A percentile compares a stretch with the other conserved stretches of the same genome.
Conservation (phyloP, 2,797 vertebrate genomes). For the Cossypha caffra region DNA sequence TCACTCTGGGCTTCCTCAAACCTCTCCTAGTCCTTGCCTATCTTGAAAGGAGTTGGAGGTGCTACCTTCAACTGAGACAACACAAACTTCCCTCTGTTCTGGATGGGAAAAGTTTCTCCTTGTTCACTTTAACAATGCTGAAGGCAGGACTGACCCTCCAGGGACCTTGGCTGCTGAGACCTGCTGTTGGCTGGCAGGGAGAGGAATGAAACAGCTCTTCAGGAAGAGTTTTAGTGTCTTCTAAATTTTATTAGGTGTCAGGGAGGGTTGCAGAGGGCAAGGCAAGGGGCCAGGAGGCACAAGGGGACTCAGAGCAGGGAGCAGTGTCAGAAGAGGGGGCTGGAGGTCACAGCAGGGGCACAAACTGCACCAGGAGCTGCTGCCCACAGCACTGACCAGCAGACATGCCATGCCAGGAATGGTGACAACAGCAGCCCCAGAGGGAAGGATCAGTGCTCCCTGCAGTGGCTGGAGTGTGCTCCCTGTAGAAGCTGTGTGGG, state of each 20-base stretch:
- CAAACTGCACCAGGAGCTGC: background rate
- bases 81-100: background rate
- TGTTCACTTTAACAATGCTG: background rate
- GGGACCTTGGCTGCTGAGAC: background rate
- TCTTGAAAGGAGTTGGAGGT: background rate
- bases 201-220: background rate
- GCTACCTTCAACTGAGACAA: background rate
- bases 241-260: background rate
- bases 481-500: background rate
- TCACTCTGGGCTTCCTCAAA: background rate
- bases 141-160: background rate
- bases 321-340: background rate
- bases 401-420: rapidly evolving
- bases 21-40: background rate
- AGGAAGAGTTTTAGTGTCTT: background rate
- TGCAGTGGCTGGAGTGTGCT: background rate
- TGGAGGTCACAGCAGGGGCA: background rate
- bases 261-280: background rate
- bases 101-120: background rate
- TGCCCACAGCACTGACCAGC: rapidly evolving
- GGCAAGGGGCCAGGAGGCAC: background rate
- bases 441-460: background rate
- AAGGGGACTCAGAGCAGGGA: background rate
- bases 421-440: rapidly evolving
- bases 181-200: background rate